Percentiles rank a stretch among this genome's conserved stretches.
phyloP scores from a whole-genome alignment of 2,797 vertebrate genomes.

The Adrianichthys oophorus region DNA sequence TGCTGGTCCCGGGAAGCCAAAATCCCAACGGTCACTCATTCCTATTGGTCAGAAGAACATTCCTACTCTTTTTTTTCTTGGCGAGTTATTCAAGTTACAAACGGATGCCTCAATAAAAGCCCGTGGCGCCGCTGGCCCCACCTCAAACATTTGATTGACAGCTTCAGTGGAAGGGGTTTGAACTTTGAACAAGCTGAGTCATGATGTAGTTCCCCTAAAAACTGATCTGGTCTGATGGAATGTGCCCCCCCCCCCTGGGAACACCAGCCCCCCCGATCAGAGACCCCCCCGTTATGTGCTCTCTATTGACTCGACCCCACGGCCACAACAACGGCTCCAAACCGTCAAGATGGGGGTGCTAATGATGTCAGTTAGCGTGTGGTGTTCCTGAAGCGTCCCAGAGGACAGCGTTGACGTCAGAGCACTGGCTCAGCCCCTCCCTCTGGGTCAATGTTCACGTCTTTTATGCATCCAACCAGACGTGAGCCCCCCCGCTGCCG shows the following conservation, averaged over 20 bases:
- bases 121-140: too few relatives aligned
- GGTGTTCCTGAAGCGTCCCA: constrained; percentile 61
- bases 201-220: constrained; percentile 48
- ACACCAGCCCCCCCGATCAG: constrained; percentile 37
- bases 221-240: constrained; percentile 63
- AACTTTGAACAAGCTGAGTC: constrained; percentile 62
- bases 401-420: constrained; percentile 80
- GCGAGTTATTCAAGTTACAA: too few relatives aligned
- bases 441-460: constrained; percentile 29
- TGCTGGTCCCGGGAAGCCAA: too few relatives aligned
- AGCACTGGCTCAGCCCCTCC: constrained; percentile 50
- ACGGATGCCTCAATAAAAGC: too few relatives aligned
- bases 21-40: too few relatives aligned
- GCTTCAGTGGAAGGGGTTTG: too few relatives aligned
- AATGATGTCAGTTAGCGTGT: constrained; percentile 20
- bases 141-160: too few relatives aligned
- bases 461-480: constrained; percentile 51
- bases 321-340: background rate
- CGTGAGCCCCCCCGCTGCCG: background rate
- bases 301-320: constrained; percentile 29
- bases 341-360: background rate
- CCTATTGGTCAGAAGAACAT: constrained; percentile 28
- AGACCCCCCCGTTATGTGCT: constrained; percentile 45
- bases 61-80: constrained; percentile 18
- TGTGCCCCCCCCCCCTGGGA: constrained; percentile 41